phyloP scores from a whole-genome alignment of 2,888 invertebrate species.

The Protula sp. region DNA sequence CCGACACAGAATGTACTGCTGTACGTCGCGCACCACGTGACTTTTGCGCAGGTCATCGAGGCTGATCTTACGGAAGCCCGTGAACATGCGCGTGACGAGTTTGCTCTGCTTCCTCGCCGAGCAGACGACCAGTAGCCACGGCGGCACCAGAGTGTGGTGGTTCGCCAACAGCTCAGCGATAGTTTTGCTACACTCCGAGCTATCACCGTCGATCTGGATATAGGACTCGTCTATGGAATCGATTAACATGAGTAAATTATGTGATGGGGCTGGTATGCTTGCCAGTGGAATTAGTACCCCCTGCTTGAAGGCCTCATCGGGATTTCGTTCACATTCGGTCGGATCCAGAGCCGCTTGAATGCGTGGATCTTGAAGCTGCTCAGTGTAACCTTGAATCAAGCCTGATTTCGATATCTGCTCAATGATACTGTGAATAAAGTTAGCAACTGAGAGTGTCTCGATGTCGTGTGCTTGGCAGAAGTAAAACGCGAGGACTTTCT shows the following conservation, averaged over 20 bases:
- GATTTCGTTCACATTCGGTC: constrained; percentile 75
- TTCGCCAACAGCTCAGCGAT: constrained; percentile 71
- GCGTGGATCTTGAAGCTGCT: constrained; percentile 65
- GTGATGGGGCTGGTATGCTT: constrained; percentile 75
- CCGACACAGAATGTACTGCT: constrained; percentile 81
- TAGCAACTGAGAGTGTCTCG: constrained; percentile 71
- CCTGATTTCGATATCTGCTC: constrained; percentile 63
- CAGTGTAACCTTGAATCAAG: constrained; percentile 35
- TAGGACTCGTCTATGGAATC: constrained; percentile 82
- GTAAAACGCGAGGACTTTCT: constrained; percentile 78
- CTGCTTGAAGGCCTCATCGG: constrained; percentile 85
- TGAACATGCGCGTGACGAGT: constrained; percentile 66
- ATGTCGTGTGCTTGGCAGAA: constrained; percentile 61
- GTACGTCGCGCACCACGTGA: constrained; percentile 84
- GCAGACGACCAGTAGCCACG: constrained; percentile 85
- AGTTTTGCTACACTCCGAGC: constrained; percentile 35
- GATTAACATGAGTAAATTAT: constrained; percentile 77
- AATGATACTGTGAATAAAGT: constrained; percentile 63
- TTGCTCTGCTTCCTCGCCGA: constrained; percentile 75
- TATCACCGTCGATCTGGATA: constrained; percentile 32
- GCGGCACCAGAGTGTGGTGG: constrained; percentile 85
- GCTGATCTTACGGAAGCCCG: constrained; percentile 79
- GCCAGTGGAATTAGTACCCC: constrained; percentile 80
- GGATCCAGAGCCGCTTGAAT: constrained; percentile 74
- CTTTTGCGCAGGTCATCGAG: constrained; percentile 81